Evolutionary conservation across 1,140 invertebrate species (phyloP).

Genomic region (Drosophila lowei): DNA sequence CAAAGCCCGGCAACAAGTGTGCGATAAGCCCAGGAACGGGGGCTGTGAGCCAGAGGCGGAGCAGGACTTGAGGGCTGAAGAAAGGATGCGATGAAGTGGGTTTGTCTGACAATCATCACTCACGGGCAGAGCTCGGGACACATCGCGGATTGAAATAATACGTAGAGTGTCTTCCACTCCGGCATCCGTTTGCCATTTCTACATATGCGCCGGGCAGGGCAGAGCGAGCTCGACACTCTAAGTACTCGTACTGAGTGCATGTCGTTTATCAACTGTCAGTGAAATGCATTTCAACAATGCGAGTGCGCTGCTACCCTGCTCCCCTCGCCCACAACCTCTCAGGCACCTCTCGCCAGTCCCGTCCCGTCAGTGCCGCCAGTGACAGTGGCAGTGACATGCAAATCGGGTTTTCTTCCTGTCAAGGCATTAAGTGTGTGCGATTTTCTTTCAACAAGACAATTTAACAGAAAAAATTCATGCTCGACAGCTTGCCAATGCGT

Average conservation of each 20-base stretch:
- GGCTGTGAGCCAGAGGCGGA: not conserved
- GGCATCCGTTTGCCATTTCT: constrained; percentile 14
- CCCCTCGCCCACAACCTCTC: constrained; percentile 7
- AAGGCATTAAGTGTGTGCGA: constrained; percentile 74
- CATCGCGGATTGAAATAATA: constrained; percentile 54
- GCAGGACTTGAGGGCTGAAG: not conserved
- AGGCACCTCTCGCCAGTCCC: constrained; percentile 13
- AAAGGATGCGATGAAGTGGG: not conserved
- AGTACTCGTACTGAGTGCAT: constrained; percentile 50
- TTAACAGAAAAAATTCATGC: constrained; percentile 75
- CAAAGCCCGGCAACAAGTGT: constrained; percentile 74
- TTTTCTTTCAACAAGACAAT: constrained; percentile 78
- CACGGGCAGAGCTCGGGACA: constrained; percentile 44
- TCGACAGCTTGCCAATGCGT: constrained; percentile 69
- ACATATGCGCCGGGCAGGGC: constrained; percentile 13
- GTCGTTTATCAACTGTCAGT: constrained; percentile 77
- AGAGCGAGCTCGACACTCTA: constrained; percentile 34
- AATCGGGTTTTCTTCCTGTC: constrained; percentile 63
- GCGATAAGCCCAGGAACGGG: constrained; percentile 52
- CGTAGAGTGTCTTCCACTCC: constrained; percentile 15
- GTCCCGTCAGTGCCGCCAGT: not conserved
- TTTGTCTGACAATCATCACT: constrained; percentile 71
- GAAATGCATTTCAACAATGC: constrained; percentile 68
- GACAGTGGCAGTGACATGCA: constrained; percentile 53
- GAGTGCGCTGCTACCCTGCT: not conserved